phyloP scores from a whole-genome alignment of 1,140 invertebrate species.

The Drosophila cardini region DNA sequence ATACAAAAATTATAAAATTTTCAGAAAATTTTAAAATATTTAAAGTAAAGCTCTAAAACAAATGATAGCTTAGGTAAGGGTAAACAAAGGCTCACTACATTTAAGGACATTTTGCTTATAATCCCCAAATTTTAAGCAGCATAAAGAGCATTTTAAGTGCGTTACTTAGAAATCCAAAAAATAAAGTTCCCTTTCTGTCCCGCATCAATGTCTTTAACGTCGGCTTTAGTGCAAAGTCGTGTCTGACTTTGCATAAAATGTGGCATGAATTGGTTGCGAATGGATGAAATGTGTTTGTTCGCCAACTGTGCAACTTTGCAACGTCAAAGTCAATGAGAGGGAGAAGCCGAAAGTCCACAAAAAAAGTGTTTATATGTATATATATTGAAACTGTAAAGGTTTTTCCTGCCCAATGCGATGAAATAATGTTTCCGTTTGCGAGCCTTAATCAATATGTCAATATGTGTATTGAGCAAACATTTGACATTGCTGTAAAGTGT shows the following conservation, averaged over 20 bases:
- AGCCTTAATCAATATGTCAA: constrained; percentile 68
- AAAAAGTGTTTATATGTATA: no score
- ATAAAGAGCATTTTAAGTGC: constrained; percentile 2
- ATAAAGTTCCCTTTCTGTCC: background rate
- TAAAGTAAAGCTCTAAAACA: no score
- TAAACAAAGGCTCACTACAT: no score
- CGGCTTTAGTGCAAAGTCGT: constrained; percentile 72
- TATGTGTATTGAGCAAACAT: constrained; percentile 63
- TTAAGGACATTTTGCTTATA: no score
- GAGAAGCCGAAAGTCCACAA: background rate
- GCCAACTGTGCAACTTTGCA: constrained; percentile 23
- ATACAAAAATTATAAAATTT: no score
- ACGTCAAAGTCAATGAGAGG: constrained; percentile 29
- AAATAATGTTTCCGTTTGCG: constrained; percentile 58
- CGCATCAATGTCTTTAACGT: constrained; percentile 1
- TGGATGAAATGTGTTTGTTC: constrained; percentile 34
- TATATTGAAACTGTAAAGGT: constrained; percentile 20
- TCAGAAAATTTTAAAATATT: no score
- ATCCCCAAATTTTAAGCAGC: no score
- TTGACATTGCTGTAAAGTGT: constrained; percentile 67
- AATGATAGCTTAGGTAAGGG: no score
- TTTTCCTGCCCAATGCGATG: constrained; percentile 52
- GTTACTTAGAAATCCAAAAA: background rate
- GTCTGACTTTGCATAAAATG: constrained; percentile 75
- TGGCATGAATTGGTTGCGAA: constrained; percentile 42